These are phyloP conservation scores for Epinephelus awoara DNA, from an alignment of 2,797 vertebrate genomes.

Conservation along the genomic window DNA sequence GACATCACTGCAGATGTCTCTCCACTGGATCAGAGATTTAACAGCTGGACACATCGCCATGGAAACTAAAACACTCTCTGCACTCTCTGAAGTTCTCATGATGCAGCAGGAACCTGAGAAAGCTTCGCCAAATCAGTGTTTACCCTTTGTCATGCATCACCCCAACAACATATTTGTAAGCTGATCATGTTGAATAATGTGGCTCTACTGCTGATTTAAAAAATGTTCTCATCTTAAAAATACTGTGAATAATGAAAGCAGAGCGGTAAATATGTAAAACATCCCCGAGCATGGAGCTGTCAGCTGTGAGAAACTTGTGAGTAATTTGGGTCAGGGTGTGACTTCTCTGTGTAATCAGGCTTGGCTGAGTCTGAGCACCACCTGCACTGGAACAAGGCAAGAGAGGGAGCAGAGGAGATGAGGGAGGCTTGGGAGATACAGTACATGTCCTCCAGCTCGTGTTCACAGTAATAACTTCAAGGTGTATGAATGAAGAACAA, in stretches of 20 bases:
- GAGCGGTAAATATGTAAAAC: slow-evolving; percentile 14
- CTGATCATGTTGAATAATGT: neutral
- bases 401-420: neutral
- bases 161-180: neutral
- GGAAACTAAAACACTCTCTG: slow-evolving; percentile 33
- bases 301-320: slow-evolving; percentile 44
- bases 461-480: slow-evolving; percentile 49
- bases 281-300: neutral
- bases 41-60: slow-evolving; percentile 59
- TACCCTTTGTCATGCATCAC: neutral
- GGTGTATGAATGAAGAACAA: slow-evolving; percentile 13
- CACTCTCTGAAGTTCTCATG: slow-evolving; percentile 36
- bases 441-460: neutral
- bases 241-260: neutral
- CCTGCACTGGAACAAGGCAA: slow-evolving; percentile 51
- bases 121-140: neutral
- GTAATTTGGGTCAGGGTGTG: slow-evolving; percentile 57
- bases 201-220: neutral
- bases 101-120: slow-evolving; percentile 5
- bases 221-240: neutral
- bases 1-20: slow-evolving; percentile 77
- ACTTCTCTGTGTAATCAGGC: slow-evolving; percentile 42
- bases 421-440: slow-evolving; percentile 18
- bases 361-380: slow-evolving; percentile 53
- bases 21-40: slow-evolving; percentile 40